Evolutionary conservation across 1,140 invertebrate genomes (phyloP).

Genomic region (Ectropis grisescens): DNA sequence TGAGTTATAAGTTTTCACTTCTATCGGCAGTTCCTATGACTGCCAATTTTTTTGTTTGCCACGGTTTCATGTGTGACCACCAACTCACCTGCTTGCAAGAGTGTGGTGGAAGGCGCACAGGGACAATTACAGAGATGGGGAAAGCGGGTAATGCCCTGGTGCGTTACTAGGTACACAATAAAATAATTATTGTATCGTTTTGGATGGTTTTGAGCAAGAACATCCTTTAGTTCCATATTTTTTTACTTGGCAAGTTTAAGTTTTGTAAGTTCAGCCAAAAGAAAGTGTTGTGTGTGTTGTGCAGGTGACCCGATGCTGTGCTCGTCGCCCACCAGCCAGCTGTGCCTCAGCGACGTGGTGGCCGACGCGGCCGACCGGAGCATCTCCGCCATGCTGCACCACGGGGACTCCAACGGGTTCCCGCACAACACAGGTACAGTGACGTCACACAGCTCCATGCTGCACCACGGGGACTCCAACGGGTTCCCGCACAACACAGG

Average conservation of each 20-base stretch:
- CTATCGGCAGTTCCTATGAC: no score
- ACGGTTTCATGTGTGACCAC: not conserved
- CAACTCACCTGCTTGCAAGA: not conserved
- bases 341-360: conserved; percentile 39
- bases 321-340: conserved; percentile 57
- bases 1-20: no score
- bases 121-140: not conserved
- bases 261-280: no score
- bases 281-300: not conserved
- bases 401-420: conserved; percentile 33
- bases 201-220: no score
- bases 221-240: no score
- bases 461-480: no score
- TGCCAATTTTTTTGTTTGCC: no score
- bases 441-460: not conserved
- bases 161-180: no score
- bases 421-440: conserved; percentile 14
- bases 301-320: conserved; percentile 67
- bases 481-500: no score
- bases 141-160: not conserved
- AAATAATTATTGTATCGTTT: no score
- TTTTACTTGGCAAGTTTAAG: no score
- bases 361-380: conserved; percentile 21
- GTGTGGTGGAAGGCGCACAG: not conserved
- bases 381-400: conserved; percentile 30